A percentile compares a stretch with the other conserved stretches of the same genome.
Evolutionary conservation across 1,140 invertebrate species (phyloP).

Genomic region (Drosophila persimilis): DNA sequence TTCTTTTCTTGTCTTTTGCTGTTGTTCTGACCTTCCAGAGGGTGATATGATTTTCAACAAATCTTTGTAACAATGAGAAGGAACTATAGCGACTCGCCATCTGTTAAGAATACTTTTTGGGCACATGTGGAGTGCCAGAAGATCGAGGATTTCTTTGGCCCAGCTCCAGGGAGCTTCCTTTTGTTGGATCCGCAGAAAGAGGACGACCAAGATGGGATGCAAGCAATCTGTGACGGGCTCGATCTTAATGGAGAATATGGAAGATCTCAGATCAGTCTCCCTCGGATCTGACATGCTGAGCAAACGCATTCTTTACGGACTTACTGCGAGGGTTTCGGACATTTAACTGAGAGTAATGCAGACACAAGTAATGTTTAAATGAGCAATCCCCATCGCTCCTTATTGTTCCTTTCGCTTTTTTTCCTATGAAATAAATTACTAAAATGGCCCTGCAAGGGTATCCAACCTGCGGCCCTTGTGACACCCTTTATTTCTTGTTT

Average conservation of each 20-base stretch:
- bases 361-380: too few relatives aligned
- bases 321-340: too few relatives aligned
- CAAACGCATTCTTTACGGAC: too few relatives aligned
- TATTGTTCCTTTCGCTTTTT: neutral
- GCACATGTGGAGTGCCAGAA: too few relatives aligned
- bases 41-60: neutral
- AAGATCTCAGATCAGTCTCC: conserved; percentile 74
- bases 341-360: too few relatives aligned
- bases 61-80: neutral
- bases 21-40: neutral
- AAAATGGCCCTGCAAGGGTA: too few relatives aligned
- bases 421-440: neutral
- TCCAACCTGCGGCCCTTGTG: too few relatives aligned
- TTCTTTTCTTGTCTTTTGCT: conserved; percentile 5
- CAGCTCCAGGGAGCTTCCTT: too few relatives aligned
- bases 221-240: conserved; percentile 64
- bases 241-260: conserved; percentile 68
- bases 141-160: too few relatives aligned
- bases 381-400: too few relatives aligned
- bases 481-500: neutral
- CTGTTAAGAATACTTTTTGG: too few relatives aligned
- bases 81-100: too few relatives aligned
- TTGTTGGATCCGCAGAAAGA: conserved; percentile 85
- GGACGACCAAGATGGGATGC: conserved; percentile 87
- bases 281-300: conserved; percentile 55